A percentile compares a stretch with the other conserved stretches of the same genome.
Evolutionary conservation across 2,113 vertebrate species (phyloP).

Genomic region (Gavialis gangeticus): DNA sequence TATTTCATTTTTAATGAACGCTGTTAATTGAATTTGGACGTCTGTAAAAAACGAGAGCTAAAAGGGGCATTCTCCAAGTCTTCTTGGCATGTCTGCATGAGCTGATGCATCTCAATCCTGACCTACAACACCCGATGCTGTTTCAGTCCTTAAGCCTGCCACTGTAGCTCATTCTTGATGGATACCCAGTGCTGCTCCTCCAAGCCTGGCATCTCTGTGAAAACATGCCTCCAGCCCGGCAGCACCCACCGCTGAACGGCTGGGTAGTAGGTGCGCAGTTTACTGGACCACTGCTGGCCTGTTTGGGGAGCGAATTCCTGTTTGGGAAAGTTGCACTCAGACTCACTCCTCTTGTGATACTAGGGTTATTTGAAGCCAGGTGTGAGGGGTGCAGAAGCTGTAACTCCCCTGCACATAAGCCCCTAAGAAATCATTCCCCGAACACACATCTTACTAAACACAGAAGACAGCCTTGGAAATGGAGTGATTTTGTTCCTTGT

Average conservation of each 20-base stretch:
- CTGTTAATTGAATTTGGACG: not conserved
- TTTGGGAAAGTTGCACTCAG: not conserved
- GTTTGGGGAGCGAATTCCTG: not conserved
- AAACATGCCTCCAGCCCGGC: not conserved
- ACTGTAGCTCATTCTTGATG: not conserved
- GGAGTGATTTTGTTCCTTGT: slow-evolving; percentile 51
- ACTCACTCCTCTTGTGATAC: not conserved
- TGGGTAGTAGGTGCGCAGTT: not conserved
- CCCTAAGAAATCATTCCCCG: not conserved
- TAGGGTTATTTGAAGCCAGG: not conserved
- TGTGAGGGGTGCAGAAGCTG: not conserved
- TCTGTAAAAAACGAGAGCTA: not conserved
- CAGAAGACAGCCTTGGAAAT: not conserved
- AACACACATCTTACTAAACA: not conserved
- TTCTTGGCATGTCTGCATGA: fast-evolving
- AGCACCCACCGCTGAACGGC: not conserved
- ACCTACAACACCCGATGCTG: fast-evolving
- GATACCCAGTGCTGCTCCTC: not conserved
- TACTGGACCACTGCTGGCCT: not conserved
- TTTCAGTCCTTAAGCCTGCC: not conserved
- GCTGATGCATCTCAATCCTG: fast-evolving
- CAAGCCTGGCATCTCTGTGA: not conserved
- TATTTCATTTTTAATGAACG: not conserved
- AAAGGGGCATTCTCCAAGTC: not conserved
- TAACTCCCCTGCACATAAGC: not conserved